Evolutionary conservation across 1,140 invertebrate genomes (phyloP), one percentile per base, ranked within the genome.

Genomic region (Ctenoplectra terminalis): DNA sequence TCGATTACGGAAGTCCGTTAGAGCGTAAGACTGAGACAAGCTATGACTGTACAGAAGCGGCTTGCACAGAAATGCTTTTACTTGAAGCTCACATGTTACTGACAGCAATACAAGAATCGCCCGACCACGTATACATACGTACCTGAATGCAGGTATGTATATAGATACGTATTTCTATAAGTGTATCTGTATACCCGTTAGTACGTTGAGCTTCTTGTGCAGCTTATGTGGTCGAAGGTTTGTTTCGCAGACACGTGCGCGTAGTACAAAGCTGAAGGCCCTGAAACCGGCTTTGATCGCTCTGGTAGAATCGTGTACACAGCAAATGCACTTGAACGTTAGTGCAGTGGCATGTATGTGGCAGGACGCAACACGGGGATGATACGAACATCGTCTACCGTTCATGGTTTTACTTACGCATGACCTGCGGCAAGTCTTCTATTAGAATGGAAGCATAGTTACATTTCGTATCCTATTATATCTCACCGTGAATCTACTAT

Each of bases 31-130:
- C 40, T 29, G 54, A 70, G 72, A 74, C 40, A 80, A 84, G 63
- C 70, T 60, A 63, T 54, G 73, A 82, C 52, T 63, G 20, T 58
- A 58, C 26, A 76, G 56, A 63, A 67, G 46, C 63, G 46, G 29
- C 40, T 81, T 76, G 79, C 70, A 29, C 43, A 43, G 50, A 67
- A 74, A 85, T 69, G 54, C 76, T 75, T 85, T 84, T 72, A 81
- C 50, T 64, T 56, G 61, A 72, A 54, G 72, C 37, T 84, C 78
- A 60, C 77, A 66, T 86, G 63, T 52, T 43, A 66, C 71, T 37
- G 71, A 67, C 82, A 74, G 15, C 58, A 31, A 56, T 37, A 52
- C 43, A 64, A 73, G 54, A 46, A 43, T 56, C 31, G 20, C n/a
- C 9, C 52, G 23, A 2, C 2, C 29, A n/a, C 29, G 6, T 29